Conservation (phyloP, 2,888 invertebrate genomes). For the Pyrochroa serraticornis region DNA sequence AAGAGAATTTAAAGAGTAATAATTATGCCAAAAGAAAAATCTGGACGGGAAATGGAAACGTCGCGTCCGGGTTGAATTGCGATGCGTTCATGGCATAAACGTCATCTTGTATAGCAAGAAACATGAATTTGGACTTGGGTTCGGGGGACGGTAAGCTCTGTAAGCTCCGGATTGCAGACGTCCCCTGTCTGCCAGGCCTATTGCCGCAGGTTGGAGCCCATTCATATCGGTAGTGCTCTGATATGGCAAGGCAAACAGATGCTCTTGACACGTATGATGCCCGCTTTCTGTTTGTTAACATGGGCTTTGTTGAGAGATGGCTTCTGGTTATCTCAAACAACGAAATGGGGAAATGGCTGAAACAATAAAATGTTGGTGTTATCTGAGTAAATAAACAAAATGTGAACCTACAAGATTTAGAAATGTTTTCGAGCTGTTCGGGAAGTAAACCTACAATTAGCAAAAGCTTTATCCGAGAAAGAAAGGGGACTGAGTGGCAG, state of each 20-base stretch:
- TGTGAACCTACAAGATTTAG: neutral
- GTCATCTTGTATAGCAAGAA: constrained; percentile 35
- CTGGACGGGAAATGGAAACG: neutral
- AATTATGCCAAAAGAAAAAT: neutral
- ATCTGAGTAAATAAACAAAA: neutral
- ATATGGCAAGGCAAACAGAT: constrained; percentile 36
- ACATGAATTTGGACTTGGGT: constrained; percentile 36
- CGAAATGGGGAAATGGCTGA: neutral
- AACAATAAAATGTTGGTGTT: constrained; percentile 10
- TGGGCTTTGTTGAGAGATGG: constrained; percentile 19
- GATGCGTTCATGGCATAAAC: no score
- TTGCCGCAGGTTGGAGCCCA: constrained; percentile 53
- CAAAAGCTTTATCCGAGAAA: constrained; percentile 1
- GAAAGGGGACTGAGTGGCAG: constrained; percentile 49
- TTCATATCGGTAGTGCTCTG: constrained; percentile 16
- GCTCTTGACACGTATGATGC: constrained; percentile 40
- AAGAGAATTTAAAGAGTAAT: no score
- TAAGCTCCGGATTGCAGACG: constrained; percentile 26
- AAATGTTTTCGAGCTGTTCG: no score
- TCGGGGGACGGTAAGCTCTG: constrained; percentile 39
- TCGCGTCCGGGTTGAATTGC: constrained; percentile 30
- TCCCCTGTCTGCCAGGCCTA: constrained; percentile 40
- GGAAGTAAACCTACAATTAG: neutral
- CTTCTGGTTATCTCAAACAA: neutral
- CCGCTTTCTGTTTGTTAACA: constrained; percentile 35